Evolutionary conservation across 2,797 vertebrate genomes (phyloP).

Genomic region (Micromesistius poutassou): DNA sequence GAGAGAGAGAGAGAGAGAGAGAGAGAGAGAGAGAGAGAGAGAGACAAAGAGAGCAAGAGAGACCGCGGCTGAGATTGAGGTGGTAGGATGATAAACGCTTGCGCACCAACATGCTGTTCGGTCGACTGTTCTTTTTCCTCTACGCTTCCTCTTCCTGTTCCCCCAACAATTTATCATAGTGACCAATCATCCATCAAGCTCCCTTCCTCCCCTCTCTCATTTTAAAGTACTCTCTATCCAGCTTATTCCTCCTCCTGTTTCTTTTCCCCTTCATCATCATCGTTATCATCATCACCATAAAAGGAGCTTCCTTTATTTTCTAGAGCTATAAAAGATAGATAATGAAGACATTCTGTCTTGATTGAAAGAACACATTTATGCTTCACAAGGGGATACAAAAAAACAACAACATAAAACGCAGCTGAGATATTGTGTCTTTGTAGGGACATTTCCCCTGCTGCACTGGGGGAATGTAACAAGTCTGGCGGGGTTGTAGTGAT

Average conservation of each 20-base stretch:
- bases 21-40: no score
- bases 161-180: not conserved
- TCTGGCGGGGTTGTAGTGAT: no score
- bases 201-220: not conserved
- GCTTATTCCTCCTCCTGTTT: not conserved
- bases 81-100: not conserved
- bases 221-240: not conserved
- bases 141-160: not conserved
- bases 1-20: not conserved
- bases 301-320: not conserved
- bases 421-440: not conserved
- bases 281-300: not conserved
- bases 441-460: no score
- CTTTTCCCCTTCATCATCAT: not conserved
- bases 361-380: not conserved
- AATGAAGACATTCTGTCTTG: not conserved
- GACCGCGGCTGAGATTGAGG: not conserved
- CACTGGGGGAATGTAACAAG: no score
- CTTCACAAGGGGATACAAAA: slow-evolving; percentile 2
- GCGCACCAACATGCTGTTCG: not conserved
- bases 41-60: not conserved
- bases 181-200: not conserved
- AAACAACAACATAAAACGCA: not conserved
- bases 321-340: not conserved
- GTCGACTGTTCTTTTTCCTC: not conserved